Evolutionary conservation across 2,797 vertebrate species (phyloP), one percentile per base, ranked within the genome.

Genomic region (Hydrophis major): DNA sequence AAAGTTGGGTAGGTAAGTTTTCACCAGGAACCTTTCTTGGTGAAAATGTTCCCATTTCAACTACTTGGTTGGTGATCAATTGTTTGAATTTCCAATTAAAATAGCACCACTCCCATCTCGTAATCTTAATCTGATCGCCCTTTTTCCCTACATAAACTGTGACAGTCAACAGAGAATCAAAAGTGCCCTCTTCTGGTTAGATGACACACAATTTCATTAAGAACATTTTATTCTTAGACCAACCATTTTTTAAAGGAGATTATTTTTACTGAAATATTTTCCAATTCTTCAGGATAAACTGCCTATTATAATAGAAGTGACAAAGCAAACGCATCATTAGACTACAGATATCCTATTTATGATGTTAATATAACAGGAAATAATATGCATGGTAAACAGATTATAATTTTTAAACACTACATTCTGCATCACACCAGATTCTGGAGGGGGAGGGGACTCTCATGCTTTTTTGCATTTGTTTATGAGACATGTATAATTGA

Each of bases 161-260:
- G 22, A 37, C 25, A 91, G 74, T 4, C 66, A 59, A 88, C 11
- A 47, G 7, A 96, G 89, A 89, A 47, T 32, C 92, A 93, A 87
- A 93, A 95, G 93, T 94, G 94, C 95, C 96, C 96, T 96, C 96
- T 94, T 57, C 90, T 95, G 96, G 95, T 63, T 42, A 56, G 63
- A 94, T 32, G 16, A 37, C n/a, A 83, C 27, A 91, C 18, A 63
- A 90, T 25, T 93, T 92, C 20, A 0, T 93, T 88, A 56, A 53
- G 32, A 32, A 53, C 12, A 87, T 32, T 78, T 37, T 28, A 18
- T 20, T 86, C 27, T 37, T 60, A 8, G 59, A 37, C 57, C 25
- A 32, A 90, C 25, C 42, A 47, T 47, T 57, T 57, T 47, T 47
- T 18, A 7, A 89, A 22, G 37, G 57, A 22, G 88, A 32, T 56